phyloP scores from a whole-genome alignment of 2,113 vertebrate genomes.

The Sprattus sprattus region DNA sequence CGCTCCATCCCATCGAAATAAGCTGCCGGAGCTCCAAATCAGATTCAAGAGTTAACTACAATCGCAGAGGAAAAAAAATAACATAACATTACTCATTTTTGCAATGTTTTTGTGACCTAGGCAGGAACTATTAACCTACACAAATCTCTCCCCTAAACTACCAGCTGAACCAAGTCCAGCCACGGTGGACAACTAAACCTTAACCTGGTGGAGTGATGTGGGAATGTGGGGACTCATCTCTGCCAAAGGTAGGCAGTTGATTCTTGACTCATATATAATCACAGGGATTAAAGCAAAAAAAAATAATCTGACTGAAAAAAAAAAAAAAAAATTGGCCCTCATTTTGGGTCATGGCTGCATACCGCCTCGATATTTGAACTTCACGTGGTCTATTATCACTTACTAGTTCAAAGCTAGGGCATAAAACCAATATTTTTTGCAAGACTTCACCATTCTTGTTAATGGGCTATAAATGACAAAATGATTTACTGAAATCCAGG shows the following conservation, averaged over 20 bases:
- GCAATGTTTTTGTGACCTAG: neutral
- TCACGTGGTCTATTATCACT: too few species aligned
- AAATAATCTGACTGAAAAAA: too few species aligned
- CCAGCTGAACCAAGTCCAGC: too few species aligned
- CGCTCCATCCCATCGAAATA: conserved; percentile 1
- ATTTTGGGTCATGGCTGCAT: too few species aligned
- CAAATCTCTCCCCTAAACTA: neutral
- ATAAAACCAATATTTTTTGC: too few species aligned
- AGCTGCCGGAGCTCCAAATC: neutral
- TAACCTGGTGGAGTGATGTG: neutral
- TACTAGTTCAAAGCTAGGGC: too few species aligned
- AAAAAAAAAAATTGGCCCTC: too few species aligned
- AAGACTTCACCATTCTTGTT: too few species aligned
- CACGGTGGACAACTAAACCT: neutral
- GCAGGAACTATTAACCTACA: neutral
- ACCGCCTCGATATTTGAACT: too few species aligned
- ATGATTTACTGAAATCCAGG: too few species aligned
- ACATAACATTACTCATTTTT: neutral
- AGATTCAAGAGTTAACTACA: conserved; percentile 20
- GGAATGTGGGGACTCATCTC: neutral
- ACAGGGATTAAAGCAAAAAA: too few species aligned
- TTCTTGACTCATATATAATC: neutral
- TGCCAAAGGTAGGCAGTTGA: neutral
- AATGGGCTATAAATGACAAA: too few species aligned
- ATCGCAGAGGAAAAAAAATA: neutral